A percentile compares a stretch with the other conserved stretches of the same genome.
Evolutionary conservation across 2,888 invertebrate species (phyloP).

Genomic region (Pseudoips prasinana): DNA sequence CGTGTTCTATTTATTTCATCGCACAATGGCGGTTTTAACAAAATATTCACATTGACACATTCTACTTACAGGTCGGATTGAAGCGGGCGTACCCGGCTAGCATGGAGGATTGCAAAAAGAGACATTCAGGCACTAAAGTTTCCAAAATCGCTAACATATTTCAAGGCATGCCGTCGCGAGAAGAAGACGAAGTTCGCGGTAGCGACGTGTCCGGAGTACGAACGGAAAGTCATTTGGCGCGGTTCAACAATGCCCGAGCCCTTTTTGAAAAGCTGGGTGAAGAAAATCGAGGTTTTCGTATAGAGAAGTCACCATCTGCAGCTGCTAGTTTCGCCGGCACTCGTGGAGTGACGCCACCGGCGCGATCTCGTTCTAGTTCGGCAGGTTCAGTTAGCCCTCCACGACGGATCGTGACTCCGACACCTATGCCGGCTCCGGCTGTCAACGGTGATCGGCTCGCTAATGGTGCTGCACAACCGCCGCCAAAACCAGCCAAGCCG

Average conservation of each 20-base stretch:
- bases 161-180: conserved; percentile 86
- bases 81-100: conserved; percentile 79
- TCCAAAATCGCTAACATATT: conserved; percentile 96
- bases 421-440: conserved; percentile 66
- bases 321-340: conserved; percentile 81
- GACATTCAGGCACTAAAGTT: conserved; percentile 89
- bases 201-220: conserved; percentile 88
- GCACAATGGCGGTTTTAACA: too few relatives aligned
- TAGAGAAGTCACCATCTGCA: conserved; percentile 82
- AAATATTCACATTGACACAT: conserved; percentile 44
- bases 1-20: conserved; percentile 42
- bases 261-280: conserved; percentile 94
- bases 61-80: conserved; percentile 74
- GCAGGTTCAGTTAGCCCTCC: conserved; percentile 84
- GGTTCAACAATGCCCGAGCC: conserved; percentile 95
- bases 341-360: conserved; percentile 73
- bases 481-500: conserved; percentile 76
- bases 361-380: conserved; percentile 85
- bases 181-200: conserved; percentile 76
- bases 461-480: conserved; percentile 71
- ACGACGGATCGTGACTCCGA: conserved; percentile 79
- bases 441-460: conserved; percentile 66
- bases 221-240: conserved; percentile 94
- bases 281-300: conserved; percentile 84
- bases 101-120: conserved; percentile 86